Evolutionary conservation across 1,140 invertebrate species (phyloP).

Genomic region (Drosophila mayri): DNA sequence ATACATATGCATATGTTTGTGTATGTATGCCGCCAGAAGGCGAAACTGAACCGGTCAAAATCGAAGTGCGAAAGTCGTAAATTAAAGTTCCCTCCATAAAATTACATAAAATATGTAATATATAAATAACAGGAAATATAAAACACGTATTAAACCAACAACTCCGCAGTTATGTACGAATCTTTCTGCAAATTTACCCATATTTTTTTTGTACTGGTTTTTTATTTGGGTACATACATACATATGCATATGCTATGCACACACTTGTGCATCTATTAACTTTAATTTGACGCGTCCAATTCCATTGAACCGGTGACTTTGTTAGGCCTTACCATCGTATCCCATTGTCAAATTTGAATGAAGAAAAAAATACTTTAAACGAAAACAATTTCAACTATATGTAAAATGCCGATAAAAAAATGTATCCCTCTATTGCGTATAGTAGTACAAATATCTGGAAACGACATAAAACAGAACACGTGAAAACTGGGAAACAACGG

Average conservation of each 20-base stretch:
- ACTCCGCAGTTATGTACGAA: no score
- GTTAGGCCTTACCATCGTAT: slow-evolving; percentile 61
- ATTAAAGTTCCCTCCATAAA: neutral
- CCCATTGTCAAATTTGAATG: slow-evolving; percentile 53
- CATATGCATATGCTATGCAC: slow-evolving; percentile 17
- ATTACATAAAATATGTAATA: no score
- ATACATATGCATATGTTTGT: slow-evolving; percentile 21
- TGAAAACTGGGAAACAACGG: slow-evolving; percentile 50
- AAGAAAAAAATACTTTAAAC: slow-evolving; percentile 37
- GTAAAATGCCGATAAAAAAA: slow-evolving; percentile 69
- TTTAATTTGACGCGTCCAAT: neutral
- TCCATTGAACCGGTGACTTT: slow-evolving; percentile 9
- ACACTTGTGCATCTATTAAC: slow-evolving; percentile 14
- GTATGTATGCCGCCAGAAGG: slow-evolving; percentile 17
- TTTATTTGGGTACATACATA: slow-evolving; percentile 19
- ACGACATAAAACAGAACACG: slow-evolving; percentile 76
- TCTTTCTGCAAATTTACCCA: slow-evolving; percentile 3
- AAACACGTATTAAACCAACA: neutral
- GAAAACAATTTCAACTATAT: slow-evolving; percentile 51
- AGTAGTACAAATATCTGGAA: slow-evolving; percentile 62
- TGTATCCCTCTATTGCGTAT: slow-evolving; percentile 70
- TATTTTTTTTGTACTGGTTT: slow-evolving; percentile 12
- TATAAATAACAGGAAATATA: neutral
- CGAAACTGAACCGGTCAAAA: slow-evolving; percentile 20
- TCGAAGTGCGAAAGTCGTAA: neutral